phyloP scores from a whole-genome alignment of 2,888 invertebrate genomes.

The Thymelicus acteon region DNA sequence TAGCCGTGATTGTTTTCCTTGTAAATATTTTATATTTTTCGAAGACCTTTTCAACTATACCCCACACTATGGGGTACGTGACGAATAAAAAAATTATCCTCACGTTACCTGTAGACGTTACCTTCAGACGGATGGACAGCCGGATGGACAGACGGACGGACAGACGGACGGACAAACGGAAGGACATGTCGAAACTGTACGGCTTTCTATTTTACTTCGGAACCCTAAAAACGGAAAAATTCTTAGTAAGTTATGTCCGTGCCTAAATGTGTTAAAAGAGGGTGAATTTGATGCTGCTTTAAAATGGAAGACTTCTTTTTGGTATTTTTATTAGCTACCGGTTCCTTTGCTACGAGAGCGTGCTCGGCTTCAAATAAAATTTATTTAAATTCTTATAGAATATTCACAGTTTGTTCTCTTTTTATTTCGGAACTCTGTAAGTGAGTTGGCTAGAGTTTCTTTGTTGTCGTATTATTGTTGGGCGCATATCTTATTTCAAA shows the following conservation, averaged over 20 bases:
- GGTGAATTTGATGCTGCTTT: conserved; percentile 67
- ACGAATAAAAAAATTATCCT: no score
- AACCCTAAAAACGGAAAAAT: neutral
- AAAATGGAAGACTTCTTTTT: conserved; percentile 64
- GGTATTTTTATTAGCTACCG: conserved; percentile 75
- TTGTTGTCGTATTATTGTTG: conserved; percentile 14
- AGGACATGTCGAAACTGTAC: no score
- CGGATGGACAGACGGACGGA: no score
- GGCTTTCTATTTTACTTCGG: no score
- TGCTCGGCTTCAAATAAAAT: conserved; percentile 65
- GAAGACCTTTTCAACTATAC: no score
- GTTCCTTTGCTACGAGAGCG: conserved; percentile 75
- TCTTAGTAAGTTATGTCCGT: neutral
- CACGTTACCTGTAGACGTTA: no score
- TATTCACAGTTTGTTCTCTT: conserved; percentile 56
- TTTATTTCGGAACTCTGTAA: conserved; percentile 58
- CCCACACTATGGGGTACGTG: no score
- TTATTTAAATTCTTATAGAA: conserved; percentile 80
- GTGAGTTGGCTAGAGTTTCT: conserved; percentile 61
- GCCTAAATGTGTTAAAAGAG: conserved; percentile 43
- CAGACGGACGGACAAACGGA: no score
- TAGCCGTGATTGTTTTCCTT: no score
- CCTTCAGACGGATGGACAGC: no score
- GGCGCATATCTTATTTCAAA: conserved; percentile 18
- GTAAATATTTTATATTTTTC: no score